Evolutionary conservation across 2,888 invertebrate species (phyloP), one percentile per base, ranked within the genome.

Genomic region (Stictocephala bisonia): DNA sequence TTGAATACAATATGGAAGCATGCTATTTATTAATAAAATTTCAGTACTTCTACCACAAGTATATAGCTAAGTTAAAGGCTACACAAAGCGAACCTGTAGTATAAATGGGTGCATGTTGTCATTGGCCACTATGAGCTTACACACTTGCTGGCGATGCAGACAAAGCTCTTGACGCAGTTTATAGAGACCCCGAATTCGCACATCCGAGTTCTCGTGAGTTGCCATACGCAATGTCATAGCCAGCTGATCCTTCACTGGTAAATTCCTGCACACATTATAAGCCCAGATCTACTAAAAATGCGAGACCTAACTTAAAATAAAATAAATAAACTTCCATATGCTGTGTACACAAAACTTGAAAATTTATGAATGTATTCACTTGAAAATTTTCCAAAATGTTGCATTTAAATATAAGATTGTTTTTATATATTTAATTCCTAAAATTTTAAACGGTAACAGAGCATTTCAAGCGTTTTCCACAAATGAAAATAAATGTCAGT

Each of bases 201-300:
- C 92, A 81, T 91, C 92, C 1, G 91, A 87, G 78, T 93, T 93
- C 81, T 96, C 95, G 81, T 96, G 93, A 66, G 77, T 78, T 18
- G 77, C 75, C 56, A 78, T 73, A n/a, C 56, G 67, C 20, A 73
- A 22, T 11, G 69, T 69, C 22, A 51, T 26, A n/a, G 69, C 35
- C 26, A 73, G 31, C 51, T 73, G 69, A 15, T 73, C 64, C 35
- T 64, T 71, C 24, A 71, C 60, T 18, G 71, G 64, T 31, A 50
- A 18, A 20, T 27, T 44, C 22, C 48, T 56, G 35, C 18, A 15
- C 50, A 6, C 4, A 15, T 15, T 48, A 48, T 15, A 48, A 48
- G 18, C 4, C 7, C 18, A 53, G 4, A 13, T 6, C 3, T 53
- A 53, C 9, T 9, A 24, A 53, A 53, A n/a, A 53, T 6, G 20